Conservation (phyloP, 2,113 vertebrate genomes). For the Hipposideros armiger region DNA sequence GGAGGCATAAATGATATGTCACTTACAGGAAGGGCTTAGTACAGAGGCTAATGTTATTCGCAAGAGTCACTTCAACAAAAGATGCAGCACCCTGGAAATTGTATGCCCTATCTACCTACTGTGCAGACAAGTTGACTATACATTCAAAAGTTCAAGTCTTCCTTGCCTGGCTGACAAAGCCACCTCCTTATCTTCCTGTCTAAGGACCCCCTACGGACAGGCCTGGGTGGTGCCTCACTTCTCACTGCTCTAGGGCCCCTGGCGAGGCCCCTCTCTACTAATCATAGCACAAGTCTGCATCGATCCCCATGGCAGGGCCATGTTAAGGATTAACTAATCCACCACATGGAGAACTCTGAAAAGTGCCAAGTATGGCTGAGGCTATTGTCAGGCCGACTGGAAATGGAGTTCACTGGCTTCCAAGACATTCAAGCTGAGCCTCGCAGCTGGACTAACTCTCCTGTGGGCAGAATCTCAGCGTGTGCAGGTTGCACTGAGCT, state of each 20-base stretch:
- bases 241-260: background rate
- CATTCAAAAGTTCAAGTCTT: background rate
- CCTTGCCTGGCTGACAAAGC: background rate
- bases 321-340: conserved; percentile 26
- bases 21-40: background rate
- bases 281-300: background rate
- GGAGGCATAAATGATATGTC: background rate
- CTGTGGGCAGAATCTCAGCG: background rate
- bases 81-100: background rate
- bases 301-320: background rate
- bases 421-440: background rate
- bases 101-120: background rate
- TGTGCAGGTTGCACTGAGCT: background rate
- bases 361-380: background rate
- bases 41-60: background rate
- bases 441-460: background rate
- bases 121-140: background rate
- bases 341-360: background rate
- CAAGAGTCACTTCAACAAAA: background rate
- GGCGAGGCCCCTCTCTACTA: background rate
- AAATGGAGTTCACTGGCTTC: background rate
- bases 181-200: background rate
- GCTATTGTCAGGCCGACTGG: background rate
- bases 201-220: background rate
- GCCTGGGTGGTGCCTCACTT: background rate